Base-by-base conservation (phyloP, 2,888 invertebrate species). In the Eudemis profundana region DNA sequence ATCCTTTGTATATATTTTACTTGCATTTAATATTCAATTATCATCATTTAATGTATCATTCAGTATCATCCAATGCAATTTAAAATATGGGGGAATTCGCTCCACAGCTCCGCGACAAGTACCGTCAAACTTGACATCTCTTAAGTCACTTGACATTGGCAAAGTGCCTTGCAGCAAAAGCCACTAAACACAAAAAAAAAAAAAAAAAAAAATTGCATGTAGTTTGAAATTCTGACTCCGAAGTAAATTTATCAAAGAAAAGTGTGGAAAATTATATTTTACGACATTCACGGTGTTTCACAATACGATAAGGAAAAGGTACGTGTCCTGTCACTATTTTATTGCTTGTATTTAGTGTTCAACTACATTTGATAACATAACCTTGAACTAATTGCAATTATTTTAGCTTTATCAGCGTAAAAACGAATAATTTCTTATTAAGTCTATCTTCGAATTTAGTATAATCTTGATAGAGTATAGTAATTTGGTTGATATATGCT, bases 171-270 rank as follows among this genome's bases (percentile, higher is more conserved):
- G n/a, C n/a, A n/a, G n/a, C n/a, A n/a, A n/a, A n/a, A n/a, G n/a
- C n/a, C n/a, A n/a, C n/a, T n/a, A n/a, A n/a, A n/a, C n/a, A n/a
- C n/a, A n/a, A n/a, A n/a, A n/a, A n/a, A n/a, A n/a, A n/a, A n/a
- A n/a, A n/a, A n/a, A n/a, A n/a, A n/a, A n/a, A n/a, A n/a, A n/a
- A 19, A 17, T 33, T 10, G 8, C 47, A 14, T 12, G 29, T 21
- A 33, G 14, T 56, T 40, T 50, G n/a, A 33, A 50, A 50, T n/a
- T 19, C 29, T 21, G 40, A 47, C 19, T 62, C 15, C 2, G 36
- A 36, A 49, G 44, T 23, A 5, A 56, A 29, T 59, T 64, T 44
- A 64, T 64, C 23, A 64, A 33, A 51, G 57, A 64, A 64, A 64
- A 64, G 64, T 64, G 19, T 36, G 27, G 10, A n/a, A 12, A 23